phyloP scores from a whole-genome alignment of 2,113 vertebrate genomes.

The Plectropomus leopardus region DNA sequence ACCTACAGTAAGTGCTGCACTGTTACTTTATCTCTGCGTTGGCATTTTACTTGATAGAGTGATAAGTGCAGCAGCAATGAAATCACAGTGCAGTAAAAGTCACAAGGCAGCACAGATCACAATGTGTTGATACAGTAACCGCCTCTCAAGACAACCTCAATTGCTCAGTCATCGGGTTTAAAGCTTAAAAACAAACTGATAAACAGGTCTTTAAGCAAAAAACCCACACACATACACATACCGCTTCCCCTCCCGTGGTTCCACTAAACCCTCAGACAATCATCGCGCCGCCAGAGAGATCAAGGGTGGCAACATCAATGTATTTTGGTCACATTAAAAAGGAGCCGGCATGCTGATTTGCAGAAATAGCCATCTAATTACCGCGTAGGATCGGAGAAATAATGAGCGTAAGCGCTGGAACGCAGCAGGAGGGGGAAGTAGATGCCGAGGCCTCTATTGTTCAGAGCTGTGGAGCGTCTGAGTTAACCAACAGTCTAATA shows the following conservation, averaged over 20 bases:
- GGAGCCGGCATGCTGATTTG: slow-evolving; percentile 32
- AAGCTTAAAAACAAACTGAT: slow-evolving; percentile 8
- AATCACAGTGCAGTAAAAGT: slow-evolving; percentile 39
- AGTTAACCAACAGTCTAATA: slow-evolving; percentile 37
- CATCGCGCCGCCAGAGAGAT: not conserved
- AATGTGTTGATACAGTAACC: slow-evolving; percentile 15
- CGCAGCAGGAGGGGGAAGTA: slow-evolving; percentile 52
- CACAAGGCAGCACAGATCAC: slow-evolving; percentile 32
- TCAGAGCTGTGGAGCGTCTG: slow-evolving; percentile 27
- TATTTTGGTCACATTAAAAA: slow-evolving; percentile 58
- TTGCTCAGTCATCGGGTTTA: slow-evolving; percentile 16
- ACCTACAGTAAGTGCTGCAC: not conserved
- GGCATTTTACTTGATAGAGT: slow-evolving; percentile 36
- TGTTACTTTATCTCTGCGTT: slow-evolving; percentile 25
- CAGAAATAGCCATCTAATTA: slow-evolving; percentile 58
- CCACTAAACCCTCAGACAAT: not conserved
- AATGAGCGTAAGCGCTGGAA: slow-evolving; percentile 52
- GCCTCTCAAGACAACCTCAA: not conserved
- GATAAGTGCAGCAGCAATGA: slow-evolving; percentile 57
- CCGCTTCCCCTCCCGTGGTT: not conserved
- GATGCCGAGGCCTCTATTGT: slow-evolving; percentile 41
- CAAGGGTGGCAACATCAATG: slow-evolving; percentile 38
- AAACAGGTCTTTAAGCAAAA: slow-evolving; percentile 19
- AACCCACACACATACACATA: not conserved
- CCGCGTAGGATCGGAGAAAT: slow-evolving; percentile 37